These are phyloP conservation scores for Lindbergichthys nudifrons DNA, from an alignment of 2,797 vertebrate species.

Conservation along the genomic window DNA sequence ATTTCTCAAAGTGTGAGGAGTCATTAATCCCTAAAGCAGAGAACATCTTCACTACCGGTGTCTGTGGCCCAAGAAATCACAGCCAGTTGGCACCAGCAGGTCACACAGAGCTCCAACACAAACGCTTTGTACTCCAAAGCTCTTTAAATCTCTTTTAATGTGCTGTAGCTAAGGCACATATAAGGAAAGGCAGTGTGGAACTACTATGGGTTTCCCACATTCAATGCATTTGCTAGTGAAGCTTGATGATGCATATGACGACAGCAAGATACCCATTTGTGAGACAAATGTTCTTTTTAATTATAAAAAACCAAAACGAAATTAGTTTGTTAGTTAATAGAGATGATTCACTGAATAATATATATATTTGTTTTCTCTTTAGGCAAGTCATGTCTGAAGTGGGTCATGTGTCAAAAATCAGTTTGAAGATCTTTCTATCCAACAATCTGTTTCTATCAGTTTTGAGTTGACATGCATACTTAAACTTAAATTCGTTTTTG, in stretches of 20 bases:
- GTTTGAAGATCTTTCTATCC: background rate
- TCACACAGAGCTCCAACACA: slow-evolving; percentile 69
- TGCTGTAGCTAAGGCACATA: slow-evolving; percentile 29
- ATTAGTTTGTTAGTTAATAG: background rate
- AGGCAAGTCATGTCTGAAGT: background rate
- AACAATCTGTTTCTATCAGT: background rate
- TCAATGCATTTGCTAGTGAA: slow-evolving; percentile 30
- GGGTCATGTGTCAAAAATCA: background rate
- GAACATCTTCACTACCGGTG: slow-evolving; percentile 74
- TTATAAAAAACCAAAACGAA: background rate
- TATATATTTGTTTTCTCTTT: background rate
- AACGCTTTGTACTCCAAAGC: slow-evolving; percentile 61
- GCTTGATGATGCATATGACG: slow-evolving; percentile 14
- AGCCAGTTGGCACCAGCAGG: slow-evolving; percentile 78
- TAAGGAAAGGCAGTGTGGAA: slow-evolving; percentile 17
- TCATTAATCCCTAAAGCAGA: slow-evolving; percentile 84
- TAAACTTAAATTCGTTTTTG: background rate
- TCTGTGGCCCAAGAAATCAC: slow-evolving; percentile 81
- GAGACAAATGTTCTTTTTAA: background rate
- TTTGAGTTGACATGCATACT: background rate
- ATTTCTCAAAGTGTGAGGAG: slow-evolving; percentile 80
- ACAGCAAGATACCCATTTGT: background rate
- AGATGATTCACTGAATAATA: background rate
- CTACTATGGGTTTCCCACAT: background rate
- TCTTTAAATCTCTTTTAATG: slow-evolving; percentile 69